Percentiles rank a stretch among this genome's conserved stretches.
These are phyloP conservation scores for Chaitophorus viminalis DNA, from an alignment of 2,888 invertebrate species.

Conservation along the genomic window DNA sequence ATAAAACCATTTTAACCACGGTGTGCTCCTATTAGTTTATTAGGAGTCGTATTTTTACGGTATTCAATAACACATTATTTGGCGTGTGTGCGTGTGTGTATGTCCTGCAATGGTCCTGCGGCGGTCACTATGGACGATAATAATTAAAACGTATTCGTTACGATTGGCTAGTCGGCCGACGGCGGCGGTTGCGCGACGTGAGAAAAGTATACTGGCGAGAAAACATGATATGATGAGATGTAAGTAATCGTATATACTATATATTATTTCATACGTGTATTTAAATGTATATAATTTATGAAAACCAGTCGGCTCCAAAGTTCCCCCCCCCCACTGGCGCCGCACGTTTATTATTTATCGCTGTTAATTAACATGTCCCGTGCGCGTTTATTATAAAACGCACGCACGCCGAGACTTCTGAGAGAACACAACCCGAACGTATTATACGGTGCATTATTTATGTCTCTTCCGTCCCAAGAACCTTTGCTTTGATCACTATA, in stretches of 20 bases:
- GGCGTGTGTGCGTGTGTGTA: not conserved
- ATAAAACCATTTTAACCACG: not conserved
- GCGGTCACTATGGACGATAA: not conserved
- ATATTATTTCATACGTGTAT: not conserved
- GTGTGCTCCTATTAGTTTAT: not conserved
- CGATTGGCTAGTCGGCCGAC: slow-evolving; percentile 9
- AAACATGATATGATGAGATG: slow-evolving; percentile 17
- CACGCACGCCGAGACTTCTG: not conserved
- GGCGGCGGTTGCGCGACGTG: slow-evolving; percentile 10
- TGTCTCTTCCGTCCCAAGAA: not conserved
- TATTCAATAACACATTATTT: slow-evolving; percentile 24
- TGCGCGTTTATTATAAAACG: not conserved
- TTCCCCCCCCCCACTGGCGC: slow-evolving; percentile 41
- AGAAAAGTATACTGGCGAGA: slow-evolving; percentile 11
- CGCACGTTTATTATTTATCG: slow-evolving; percentile 34
- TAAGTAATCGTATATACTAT: not conserved
- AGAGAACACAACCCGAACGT: not conserved
- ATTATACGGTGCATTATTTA: not conserved
- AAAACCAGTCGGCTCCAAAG: slow-evolving; percentile 13
- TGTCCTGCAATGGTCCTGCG: not conserved
- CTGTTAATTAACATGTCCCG: slow-evolving; percentile 18
- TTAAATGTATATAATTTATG: not conserved
- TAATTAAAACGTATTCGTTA: slow-evolving; percentile 44
- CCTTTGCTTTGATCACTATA: not conserved
- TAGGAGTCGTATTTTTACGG: not conserved